Base-by-base conservation (phyloP, 2,888 invertebrate species). In the Chaitophorus viminalis region DNA sequence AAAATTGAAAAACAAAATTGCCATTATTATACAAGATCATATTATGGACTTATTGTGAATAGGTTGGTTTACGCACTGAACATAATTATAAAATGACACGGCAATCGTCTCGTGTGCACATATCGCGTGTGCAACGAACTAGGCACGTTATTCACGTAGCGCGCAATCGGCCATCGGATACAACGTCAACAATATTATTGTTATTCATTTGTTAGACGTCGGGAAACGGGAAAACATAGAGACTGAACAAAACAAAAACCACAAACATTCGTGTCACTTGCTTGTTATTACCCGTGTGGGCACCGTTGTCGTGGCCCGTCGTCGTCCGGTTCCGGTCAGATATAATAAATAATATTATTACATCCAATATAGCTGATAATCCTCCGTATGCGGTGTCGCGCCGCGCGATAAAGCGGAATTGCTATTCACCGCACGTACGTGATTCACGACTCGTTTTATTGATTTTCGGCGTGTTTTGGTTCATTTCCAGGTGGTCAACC, bases 401-500 rank as follows among this genome's bases (percentile, higher is more conserved):
- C 46, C 46, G 14, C 46, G 46, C 46, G 46, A 46, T 9, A 9
- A 46, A 46, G 46, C 46, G 46, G 14, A 46, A 46, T 14, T 1
- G 46, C 46, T 2, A 14, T 46, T 6, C 36, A 36, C 14, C 46
- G 46, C 46, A 14, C 39, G 39, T 9, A 39, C 39, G 46, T 9
- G 46, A 46, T 46, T 65, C n/a, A 6, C 65, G 65, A 65, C 65
- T 25, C 60, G 25, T 60, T 60, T 31, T 70, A 29, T 31, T 70
- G 3, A 17, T 52, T 14, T n/a, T 52, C 46, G 14, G 14, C 14
- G 46, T 46, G n/a, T 33, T 85, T 79, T 54, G 21, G 76, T 31
- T 70, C n/a, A 14, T 74, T 89, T 89, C 5, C 89, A 90, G 90
- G 90, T 90, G 89, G 90, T 90, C 86, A 90, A 90, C 90, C 90